Conservation (phyloP, 2,113 vertebrate genomes). For the Microcebus griseorufus region DNA sequence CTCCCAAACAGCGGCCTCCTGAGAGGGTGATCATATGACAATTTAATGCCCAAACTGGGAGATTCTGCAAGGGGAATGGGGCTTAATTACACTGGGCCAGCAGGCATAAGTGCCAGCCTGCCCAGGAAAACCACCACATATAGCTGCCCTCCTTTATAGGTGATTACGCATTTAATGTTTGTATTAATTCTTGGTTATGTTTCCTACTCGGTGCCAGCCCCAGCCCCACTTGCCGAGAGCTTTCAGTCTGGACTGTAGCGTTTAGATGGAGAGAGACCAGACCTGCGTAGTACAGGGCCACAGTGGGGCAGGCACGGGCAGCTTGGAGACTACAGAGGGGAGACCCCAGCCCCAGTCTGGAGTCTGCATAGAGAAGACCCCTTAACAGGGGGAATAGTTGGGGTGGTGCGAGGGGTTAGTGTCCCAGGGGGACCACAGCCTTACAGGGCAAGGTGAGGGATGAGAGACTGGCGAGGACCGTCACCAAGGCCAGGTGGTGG, state of each 20-base stretch:
- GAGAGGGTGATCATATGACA: rapidly evolving
- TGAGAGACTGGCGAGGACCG: background rate
- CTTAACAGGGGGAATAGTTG: rapidly evolving
- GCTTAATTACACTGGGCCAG: rapidly evolving
- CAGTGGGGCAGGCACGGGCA: rapidly evolving
- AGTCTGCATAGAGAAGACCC: background rate
- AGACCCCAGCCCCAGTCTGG: background rate
- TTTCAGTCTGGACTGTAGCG: background rate
- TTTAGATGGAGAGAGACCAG: background rate
- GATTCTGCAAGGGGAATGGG: rapidly evolving
- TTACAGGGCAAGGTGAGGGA: too few relatives aligned
- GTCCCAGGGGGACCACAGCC: rapidly evolving
- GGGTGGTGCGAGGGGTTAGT: rapidly evolving
- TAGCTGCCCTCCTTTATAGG: rapidly evolving
- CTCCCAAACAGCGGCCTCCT: background rate
- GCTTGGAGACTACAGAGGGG: background rate
- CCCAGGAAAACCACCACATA: rapidly evolving
- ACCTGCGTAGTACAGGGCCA: background rate
- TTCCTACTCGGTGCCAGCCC: rapidly evolving
- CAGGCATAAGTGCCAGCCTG: rapidly evolving
- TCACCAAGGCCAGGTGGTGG: background rate
- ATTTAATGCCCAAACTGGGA: rapidly evolving
- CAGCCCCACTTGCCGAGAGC: background rate
- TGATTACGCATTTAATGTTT: background rate
- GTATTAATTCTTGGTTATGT: rapidly evolving